Conservation (phyloP, 1,140 invertebrate genomes). For the Bicyclus anynana region DNA sequence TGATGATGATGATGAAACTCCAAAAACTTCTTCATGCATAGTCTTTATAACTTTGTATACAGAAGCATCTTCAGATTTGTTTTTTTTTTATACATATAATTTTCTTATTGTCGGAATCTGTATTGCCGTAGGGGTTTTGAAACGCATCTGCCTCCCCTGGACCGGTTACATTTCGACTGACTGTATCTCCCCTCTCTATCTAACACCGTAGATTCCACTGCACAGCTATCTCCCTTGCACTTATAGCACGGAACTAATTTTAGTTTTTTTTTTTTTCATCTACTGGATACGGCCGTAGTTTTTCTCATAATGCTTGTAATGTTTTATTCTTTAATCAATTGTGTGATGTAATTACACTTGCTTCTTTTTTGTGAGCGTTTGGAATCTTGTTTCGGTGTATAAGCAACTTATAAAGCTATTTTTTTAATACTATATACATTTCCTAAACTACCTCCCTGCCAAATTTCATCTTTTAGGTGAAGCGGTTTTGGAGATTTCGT, state of each 20-base stretch:
- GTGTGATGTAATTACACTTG: conserved; percentile 6
- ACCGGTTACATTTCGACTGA: conserved; percentile 73
- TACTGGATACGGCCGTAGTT: conserved; percentile 30
- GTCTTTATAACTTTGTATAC: not conserved
- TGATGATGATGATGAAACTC: too few relatives aligned
- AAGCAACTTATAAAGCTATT: not conserved
- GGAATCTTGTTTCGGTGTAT: not conserved
- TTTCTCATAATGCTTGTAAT: conserved; percentile 17
- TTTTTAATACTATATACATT: too few relatives aligned
- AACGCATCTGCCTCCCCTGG: conserved; percentile 65
- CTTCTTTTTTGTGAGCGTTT: conserved; percentile 15
- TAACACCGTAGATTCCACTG: conserved; percentile 33
- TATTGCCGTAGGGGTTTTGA: conserved; percentile 63
- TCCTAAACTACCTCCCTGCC: too few relatives aligned
- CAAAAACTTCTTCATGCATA: too few relatives aligned
- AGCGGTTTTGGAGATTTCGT: too few relatives aligned
- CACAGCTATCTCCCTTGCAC: conserved; percentile 44
- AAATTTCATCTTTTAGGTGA: too few relatives aligned
- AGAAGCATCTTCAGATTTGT: conserved; percentile 8
- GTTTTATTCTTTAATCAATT: conserved; percentile 16
- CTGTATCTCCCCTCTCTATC: conserved; percentile 60
- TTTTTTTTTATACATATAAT: conserved; percentile 55
- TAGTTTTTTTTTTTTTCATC: conserved; percentile 76
- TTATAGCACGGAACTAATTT: conserved; percentile 74
- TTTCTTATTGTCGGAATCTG: conserved; percentile 68